These are phyloP conservation scores for Ischnura elegans DNA, from an alignment of 2,888 invertebrate genomes.

Conservation along the genomic window DNA sequence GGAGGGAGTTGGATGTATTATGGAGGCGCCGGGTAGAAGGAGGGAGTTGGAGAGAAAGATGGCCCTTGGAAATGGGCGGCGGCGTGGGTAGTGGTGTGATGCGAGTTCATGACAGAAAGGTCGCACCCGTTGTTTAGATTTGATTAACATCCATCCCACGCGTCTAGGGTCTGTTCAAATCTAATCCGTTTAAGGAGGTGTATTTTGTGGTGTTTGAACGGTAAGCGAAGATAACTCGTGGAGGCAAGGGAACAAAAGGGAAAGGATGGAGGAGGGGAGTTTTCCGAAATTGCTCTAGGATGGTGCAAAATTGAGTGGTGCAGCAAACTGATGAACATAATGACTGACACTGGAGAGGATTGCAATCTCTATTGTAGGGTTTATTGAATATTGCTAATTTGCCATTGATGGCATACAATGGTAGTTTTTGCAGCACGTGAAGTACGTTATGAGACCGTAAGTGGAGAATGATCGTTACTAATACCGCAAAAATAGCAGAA, in stretches of 20 bases:
- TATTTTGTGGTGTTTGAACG: slow-evolving; percentile 6
- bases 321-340: no score
- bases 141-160: slow-evolving; percentile 47
- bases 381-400: no score
- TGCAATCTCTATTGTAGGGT: no score
- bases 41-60: background rate
- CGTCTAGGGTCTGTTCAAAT: background rate
- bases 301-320: background rate
- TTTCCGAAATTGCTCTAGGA: background rate
- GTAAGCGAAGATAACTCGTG: background rate
- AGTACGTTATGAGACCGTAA: no score
- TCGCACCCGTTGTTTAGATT: slow-evolving; percentile 34
- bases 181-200: slow-evolving; percentile 24
- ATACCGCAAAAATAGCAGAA: no score
- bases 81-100: background rate
- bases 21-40: background rate
- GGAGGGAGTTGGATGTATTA: background rate
- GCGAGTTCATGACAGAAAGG: slow-evolving; percentile 4
- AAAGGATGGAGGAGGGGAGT: background rate
- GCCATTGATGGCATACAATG: no score
- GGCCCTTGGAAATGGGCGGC: background rate
- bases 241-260: background rate
- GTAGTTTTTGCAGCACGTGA: no score
- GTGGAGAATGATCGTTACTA: no score
- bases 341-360: no score